These are phyloP conservation scores for Dicerorhinus sumatrensis DNA, from an alignment of 2,113 vertebrate species.

Conservation along the genomic window DNA sequence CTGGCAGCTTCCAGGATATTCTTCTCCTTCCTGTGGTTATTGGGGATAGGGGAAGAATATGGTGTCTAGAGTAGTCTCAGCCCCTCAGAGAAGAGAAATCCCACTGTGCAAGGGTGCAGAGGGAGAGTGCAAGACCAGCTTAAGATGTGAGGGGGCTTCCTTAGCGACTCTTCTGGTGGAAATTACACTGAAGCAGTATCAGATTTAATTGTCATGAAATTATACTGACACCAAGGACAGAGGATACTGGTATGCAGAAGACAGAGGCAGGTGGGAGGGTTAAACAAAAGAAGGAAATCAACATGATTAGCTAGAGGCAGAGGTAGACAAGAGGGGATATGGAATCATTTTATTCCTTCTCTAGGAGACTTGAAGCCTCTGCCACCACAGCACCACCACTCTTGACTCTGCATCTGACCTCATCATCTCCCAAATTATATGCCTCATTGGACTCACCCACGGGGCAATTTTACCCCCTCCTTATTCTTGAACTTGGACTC, in stretches of 20 bases:
- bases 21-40: slow-evolving; percentile 88
- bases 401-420: neutral
- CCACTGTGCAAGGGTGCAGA: neutral
- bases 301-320: neutral
- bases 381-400: neutral
- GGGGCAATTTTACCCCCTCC: slow-evolving; percentile 82
- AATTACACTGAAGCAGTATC: neutral
- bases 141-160: neutral
- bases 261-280: neutral
- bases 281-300: neutral
- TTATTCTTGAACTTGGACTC: slow-evolving; percentile 91
- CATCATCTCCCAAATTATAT: neutral
- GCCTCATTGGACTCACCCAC: slow-evolving; percentile 81
- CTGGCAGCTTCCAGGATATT: slow-evolving; percentile 96
- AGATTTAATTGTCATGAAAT: neutral
- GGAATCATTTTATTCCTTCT: neutral
- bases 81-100: neutral
- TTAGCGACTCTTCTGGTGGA: neutral
- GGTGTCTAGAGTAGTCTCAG: neutral
- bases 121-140: neutral
- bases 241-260: neutral
- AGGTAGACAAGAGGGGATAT: neutral
- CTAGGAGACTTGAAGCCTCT: neutral
- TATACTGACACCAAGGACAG: neutral
- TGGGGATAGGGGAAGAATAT: neutral